Conservation (phyloP, 2,888 invertebrate species). For the Corbicula japonica region DNA sequence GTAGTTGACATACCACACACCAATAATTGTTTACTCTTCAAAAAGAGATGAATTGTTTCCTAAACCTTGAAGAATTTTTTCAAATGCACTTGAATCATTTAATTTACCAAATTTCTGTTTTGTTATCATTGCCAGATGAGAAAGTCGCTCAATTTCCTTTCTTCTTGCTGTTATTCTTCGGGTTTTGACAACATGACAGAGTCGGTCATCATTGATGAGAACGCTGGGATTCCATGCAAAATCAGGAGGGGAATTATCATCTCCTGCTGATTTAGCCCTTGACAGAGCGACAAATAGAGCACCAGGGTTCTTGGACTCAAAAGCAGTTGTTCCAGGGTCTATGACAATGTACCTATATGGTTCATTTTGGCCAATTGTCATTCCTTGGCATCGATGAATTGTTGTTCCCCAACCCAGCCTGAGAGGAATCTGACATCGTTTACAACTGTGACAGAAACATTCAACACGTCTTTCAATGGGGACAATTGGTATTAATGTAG, state of each 20-base stretch:
- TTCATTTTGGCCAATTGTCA: slow-evolving; percentile 58
- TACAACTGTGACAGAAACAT: slow-evolving; percentile 45
- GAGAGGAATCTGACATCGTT: slow-evolving; percentile 56
- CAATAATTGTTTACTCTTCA: too few species aligned
- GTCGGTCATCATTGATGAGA: slow-evolving; percentile 54
- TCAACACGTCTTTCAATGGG: slow-evolving; percentile 55
- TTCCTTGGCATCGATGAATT: slow-evolving; percentile 55
- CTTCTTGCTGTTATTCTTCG: slow-evolving; percentile 37
- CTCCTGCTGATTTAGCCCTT: slow-evolving; percentile 56
- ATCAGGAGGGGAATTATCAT: slow-evolving; percentile 35
- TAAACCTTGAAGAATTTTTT: too few species aligned
- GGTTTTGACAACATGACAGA: slow-evolving; percentile 55
- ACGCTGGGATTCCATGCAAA: slow-evolving; percentile 62
- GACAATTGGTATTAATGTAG: slow-evolving; percentile 49
- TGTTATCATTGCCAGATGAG: too few species aligned
- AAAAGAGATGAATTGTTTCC: too few species aligned
- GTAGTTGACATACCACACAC: too few species aligned
- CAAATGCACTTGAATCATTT: too few species aligned
- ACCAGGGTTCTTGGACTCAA: slow-evolving; percentile 61
- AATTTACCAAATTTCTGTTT: too few species aligned
- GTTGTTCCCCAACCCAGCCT: slow-evolving; percentile 59
- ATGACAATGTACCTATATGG: slow-evolving; percentile 31
- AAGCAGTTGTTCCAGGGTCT: slow-evolving; percentile 45
- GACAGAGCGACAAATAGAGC: slow-evolving; percentile 67
- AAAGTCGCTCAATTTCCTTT: slow-evolving; percentile 33